Conservation (phyloP, 2,113 vertebrate genomes). For the Phalacrocorax carbo region DNA sequence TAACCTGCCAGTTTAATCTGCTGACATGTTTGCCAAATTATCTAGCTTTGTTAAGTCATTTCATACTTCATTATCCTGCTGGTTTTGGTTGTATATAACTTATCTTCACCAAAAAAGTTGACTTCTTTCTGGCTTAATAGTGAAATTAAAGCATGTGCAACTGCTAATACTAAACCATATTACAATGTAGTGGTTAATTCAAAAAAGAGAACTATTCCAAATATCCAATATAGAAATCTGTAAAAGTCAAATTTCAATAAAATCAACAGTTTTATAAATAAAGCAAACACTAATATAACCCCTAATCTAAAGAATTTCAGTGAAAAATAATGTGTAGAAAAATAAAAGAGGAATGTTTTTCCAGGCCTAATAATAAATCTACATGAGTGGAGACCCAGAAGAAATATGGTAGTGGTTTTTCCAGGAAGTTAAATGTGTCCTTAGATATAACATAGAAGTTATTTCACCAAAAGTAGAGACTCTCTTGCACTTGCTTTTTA, state of each 20-base stretch:
- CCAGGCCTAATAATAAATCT: background rate
- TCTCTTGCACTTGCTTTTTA: background rate
- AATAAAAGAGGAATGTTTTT: background rate
- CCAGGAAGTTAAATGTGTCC: background rate
- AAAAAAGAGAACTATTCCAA: background rate
- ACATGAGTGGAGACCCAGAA: background rate
- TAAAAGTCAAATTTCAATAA: background rate
- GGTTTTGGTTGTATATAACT: background rate
- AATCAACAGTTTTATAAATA: background rate
- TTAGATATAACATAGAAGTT: background rate
- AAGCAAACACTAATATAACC: background rate
- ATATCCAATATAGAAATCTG: background rate
- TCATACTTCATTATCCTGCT: background rate
- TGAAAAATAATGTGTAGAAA: background rate
- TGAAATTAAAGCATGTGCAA: background rate
- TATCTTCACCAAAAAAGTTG: background rate
- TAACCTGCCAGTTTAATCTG: background rate
- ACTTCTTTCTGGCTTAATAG: background rate
- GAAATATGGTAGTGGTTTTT: background rate
- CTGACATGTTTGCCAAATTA: background rate
- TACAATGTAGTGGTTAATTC: rapidly evolving
- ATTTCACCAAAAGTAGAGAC: background rate
- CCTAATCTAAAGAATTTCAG: background rate
- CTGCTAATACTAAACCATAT: background rate
- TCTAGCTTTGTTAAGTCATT: background rate